Conservation (phyloP, 2,113 vertebrate species). For the Anguilla japonica region DNA sequence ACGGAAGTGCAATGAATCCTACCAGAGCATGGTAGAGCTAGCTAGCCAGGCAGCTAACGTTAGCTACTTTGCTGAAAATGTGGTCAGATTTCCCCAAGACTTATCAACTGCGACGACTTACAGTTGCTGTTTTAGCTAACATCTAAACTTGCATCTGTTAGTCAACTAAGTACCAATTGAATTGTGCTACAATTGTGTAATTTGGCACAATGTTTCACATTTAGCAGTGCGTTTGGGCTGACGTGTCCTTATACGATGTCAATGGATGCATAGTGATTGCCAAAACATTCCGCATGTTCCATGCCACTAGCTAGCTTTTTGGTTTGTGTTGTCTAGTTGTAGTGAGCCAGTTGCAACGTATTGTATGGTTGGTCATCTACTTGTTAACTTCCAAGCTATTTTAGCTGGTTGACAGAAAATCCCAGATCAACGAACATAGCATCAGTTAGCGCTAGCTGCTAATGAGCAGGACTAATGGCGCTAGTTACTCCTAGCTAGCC, state of each 20-base stretch:
- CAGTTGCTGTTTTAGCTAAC: not conserved
- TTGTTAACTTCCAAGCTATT: too few relatives aligned
- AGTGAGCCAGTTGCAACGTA: too few relatives aligned
- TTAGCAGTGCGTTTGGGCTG: not conserved
- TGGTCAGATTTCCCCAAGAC: not conserved
- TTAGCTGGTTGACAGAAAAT: not conserved
- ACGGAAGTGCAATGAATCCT: not conserved
- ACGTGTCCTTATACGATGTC: slow-evolving; percentile 4
- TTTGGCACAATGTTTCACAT: not conserved
- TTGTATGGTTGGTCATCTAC: too few relatives aligned
- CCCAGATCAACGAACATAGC: not conserved
- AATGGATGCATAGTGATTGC: not conserved
- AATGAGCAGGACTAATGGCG: not conserved
- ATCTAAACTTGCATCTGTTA: not conserved
- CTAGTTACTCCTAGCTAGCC: not conserved
- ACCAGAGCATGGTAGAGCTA: not conserved
- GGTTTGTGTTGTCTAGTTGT: too few relatives aligned
- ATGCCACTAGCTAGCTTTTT: not conserved
- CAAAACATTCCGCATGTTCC: not conserved
- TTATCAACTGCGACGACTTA: not conserved
- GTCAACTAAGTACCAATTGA: too few relatives aligned
- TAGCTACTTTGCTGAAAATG: not conserved
- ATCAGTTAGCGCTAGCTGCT: not conserved
- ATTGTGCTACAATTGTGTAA: not conserved
- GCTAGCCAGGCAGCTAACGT: not conserved